Evolutionary conservation across 1,140 invertebrate species (phyloP).

Genomic region (Hylaeus anthracinus): DNA sequence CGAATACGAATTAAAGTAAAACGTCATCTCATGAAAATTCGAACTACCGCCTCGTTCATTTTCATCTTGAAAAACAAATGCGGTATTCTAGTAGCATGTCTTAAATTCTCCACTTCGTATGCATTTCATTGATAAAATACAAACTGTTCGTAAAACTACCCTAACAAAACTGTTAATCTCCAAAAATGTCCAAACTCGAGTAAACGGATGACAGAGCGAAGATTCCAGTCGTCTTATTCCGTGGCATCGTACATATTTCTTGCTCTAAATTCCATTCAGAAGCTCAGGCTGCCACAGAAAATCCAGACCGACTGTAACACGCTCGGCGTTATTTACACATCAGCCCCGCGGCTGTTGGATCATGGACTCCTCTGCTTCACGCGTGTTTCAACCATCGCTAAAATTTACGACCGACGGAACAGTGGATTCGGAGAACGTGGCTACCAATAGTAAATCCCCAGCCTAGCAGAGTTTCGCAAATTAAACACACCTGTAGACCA

Average conservation of each 20-base stretch:
- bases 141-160: too few species aligned
- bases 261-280: background rate
- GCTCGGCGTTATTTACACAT: constrained; percentile 8
- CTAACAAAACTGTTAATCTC: too few species aligned
- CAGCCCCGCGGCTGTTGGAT: background rate
- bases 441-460: constrained; percentile 21
- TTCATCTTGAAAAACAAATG: too few species aligned
- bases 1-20: too few species aligned
- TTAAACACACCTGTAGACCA: constrained; percentile 33
- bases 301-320: background rate
- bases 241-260: background rate
- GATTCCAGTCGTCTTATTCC: background rate
- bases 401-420: constrained; percentile 26
- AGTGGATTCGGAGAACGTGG: background rate
- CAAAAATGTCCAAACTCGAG: background rate
- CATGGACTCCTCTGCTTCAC: background rate
- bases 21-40: too few species aligned
- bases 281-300: too few species aligned
- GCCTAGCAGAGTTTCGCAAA: constrained; percentile 15
- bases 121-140: too few species aligned
- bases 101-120: too few species aligned
- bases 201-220: background rate
- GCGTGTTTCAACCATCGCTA: background rate
- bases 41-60: too few species aligned
- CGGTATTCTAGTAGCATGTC: too few species aligned